Conservation (phyloP, 2,888 invertebrate species). For the Ctena decussata region DNA sequence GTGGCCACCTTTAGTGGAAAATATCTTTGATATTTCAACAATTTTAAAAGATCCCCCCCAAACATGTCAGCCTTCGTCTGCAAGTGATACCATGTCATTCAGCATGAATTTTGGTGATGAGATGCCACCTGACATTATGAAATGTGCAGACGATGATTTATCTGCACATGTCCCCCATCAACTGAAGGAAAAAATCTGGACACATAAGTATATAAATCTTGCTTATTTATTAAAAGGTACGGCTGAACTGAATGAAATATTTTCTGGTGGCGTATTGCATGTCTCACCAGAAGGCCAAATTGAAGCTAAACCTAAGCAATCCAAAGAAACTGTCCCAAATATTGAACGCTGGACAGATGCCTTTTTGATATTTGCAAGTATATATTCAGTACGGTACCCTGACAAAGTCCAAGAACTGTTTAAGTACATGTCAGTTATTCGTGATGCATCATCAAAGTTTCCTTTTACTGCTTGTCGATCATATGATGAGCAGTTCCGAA, state of each 20-base stretch:
- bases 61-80: background rate
- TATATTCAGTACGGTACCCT: background rate
- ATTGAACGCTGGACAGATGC: background rate
- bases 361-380: background rate
- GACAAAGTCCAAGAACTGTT: background rate
- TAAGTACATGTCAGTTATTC: background rate
- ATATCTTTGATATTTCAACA: background rate
- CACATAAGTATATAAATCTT: background rate
- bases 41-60: background rate
- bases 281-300: background rate
- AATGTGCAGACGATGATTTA: background rate
- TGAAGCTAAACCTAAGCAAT: background rate
- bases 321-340: background rate
- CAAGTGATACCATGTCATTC: background rate
- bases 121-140: background rate
- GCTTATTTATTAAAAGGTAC: background rate
- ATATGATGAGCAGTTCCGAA: constrained; percentile 12
- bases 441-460: background rate
- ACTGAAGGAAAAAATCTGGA: background rate
- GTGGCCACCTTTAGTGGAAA: background rate
- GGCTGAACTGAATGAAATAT: background rate
- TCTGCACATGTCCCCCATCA: background rate
- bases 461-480: background rate
- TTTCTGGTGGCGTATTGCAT: background rate
- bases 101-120: background rate